Evolutionary conservation across 2,888 invertebrate species (phyloP), one percentile per base, ranked within the genome.

Genomic region (Leptopilina syphax): DNA sequence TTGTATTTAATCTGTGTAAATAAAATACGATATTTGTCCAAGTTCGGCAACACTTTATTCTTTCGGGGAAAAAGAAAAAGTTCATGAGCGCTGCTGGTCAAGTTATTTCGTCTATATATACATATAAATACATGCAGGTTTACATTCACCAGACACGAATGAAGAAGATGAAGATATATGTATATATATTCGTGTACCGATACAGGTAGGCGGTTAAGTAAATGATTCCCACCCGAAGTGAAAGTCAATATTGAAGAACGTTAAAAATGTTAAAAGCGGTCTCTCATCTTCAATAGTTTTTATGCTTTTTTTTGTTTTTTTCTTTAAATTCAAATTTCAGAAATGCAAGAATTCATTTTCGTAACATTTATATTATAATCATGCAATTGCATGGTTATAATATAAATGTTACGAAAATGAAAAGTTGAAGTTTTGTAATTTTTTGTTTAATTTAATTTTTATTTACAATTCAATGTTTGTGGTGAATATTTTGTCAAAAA

Each of bases 201-300:
- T 77, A 81, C 79, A 83, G 80, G 82, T 80, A 82, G 81, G 76
- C 65, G 66, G 67, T 81, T 81, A 77, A 79, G 81, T 83, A 77
- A 80, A 81, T 80, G 77, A 79, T 67, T 50, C 73, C 76, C 80
- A 68, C 63, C 65, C 80, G 73, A 79, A 68, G 80, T 80, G 80
- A 80, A 77, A 77, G 76, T 77, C 80, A 83, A 83, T 83, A 83
- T 83, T 83, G 80, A 73, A 66, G 47, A 57, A 82, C 68, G 81
- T 81, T 82, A 77, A 83, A 80, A 82, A 82, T 82, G 78, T 83
- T 83, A 81, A 83, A 80, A 83, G 81, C 80, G 63, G 57, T 57
- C 77, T 12, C 67, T 66, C 54, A 54, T 70, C 24, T 10, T 13
- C 50, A 50, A 65, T 9, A 13, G 34, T 65, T 65, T 41, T 41